phyloP scores from a whole-genome alignment of 2,797 vertebrate species.

The Acanthurus leucopareius region DNA sequence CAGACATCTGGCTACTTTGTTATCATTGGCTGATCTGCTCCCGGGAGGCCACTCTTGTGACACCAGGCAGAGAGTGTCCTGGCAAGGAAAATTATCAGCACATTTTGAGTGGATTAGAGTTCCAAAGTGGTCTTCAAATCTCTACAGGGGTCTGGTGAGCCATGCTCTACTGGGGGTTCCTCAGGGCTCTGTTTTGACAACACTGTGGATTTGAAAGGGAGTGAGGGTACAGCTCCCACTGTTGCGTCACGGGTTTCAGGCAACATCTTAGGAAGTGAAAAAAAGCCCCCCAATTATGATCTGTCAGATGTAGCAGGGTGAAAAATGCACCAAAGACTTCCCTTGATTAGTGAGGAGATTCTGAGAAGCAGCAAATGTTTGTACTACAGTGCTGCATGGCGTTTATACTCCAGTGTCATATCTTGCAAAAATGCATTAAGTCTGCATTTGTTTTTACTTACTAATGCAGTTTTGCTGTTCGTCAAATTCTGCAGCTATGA shows the following conservation, averaged over 20 bases:
- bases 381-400: slow-evolving; percentile 36
- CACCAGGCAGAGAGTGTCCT: slow-evolving; percentile 97
- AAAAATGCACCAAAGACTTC: slow-evolving; percentile 64
- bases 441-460: slow-evolving; percentile 64
- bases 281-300: slow-evolving; percentile 72
- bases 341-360: slow-evolving; percentile 65
- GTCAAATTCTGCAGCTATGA: slow-evolving; percentile 59
- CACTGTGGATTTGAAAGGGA: slow-evolving; percentile 76
- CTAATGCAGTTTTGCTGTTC: slow-evolving; percentile 77
- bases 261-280: slow-evolving; percentile 69
- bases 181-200: slow-evolving; percentile 81
- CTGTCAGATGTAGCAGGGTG: slow-evolving; percentile 70
- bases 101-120: slow-evolving; percentile 93
- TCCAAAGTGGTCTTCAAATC: slow-evolving; percentile 94
- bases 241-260: slow-evolving; percentile 73
- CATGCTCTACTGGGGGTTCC: slow-evolving; percentile 81
- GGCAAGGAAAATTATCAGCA: slow-evolving; percentile 96
- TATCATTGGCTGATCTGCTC: slow-evolving; percentile 99
- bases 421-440: slow-evolving; percentile 54
- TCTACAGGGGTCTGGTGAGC: slow-evolving; percentile 88
- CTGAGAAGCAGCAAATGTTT: slow-evolving; percentile 62
- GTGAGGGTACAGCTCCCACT: slow-evolving; percentile 74
- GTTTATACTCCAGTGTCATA: slow-evolving; percentile 50
- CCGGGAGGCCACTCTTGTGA: slow-evolving; percentile 94
- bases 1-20: slow-evolving; percentile 99